A percentile compares a stretch with the other conserved stretches of the same genome.
These are phyloP conservation scores for Drosophila picticornis DNA, from an alignment of 2,888 invertebrate genomes.

Conservation along the genomic window DNA sequence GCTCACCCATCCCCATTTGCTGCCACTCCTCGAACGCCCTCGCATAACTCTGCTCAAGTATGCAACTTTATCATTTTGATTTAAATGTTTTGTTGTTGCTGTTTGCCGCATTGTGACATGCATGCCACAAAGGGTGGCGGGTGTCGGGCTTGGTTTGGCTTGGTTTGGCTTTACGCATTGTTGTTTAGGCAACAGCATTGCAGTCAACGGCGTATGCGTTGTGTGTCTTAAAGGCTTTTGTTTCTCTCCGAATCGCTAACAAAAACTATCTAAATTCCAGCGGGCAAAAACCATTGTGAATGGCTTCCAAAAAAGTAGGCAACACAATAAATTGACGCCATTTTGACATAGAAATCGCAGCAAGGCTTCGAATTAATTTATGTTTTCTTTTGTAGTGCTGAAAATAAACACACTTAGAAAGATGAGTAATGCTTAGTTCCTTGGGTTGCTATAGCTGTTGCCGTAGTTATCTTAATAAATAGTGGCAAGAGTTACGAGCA, in stretches of 20 bases:
- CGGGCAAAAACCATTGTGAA: constrained; percentile 19
- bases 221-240: constrained; percentile 43
- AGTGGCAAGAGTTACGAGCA: not conserved
- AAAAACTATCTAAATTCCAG: constrained; percentile 25
- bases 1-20: constrained; percentile 6
- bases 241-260: constrained; percentile 20
- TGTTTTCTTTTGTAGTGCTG: not conserved
- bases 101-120: constrained; percentile 70
- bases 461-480: not conserved
- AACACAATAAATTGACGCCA: constrained; percentile 36
- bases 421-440: not conserved
- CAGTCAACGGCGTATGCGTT: constrained; percentile 60
- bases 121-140: constrained; percentile 47
- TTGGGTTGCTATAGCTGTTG: not conserved
- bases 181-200: constrained; percentile 58
- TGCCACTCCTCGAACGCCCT: constrained; percentile 24
- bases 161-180: constrained; percentile 47
- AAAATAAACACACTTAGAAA: not conserved
- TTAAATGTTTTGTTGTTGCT: constrained; percentile 79
- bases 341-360: not conserved
- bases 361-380: not conserved
- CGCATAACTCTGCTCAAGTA: constrained; percentile 83
- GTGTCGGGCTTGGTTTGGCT: not conserved
- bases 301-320: constrained; percentile 29
- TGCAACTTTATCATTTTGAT: constrained; percentile 85